A percentile compares a stretch with the other conserved stretches of the same genome.
Conservation (phyloP, 2,888 invertebrate genomes). For the Bellardia pandia region DNA sequence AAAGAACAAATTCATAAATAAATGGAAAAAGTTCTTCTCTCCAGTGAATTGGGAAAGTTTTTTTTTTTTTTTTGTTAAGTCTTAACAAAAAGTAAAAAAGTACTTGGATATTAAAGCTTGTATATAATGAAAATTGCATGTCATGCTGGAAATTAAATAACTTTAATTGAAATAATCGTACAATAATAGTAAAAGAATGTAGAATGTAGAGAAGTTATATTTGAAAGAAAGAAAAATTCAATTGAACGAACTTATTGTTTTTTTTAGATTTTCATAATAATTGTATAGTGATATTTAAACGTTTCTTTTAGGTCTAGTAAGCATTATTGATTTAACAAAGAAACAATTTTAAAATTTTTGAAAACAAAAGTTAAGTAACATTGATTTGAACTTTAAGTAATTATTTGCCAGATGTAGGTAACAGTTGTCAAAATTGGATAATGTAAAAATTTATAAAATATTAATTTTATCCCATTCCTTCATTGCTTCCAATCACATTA, state of each 20-base stretch:
- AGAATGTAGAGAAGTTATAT: background rate
- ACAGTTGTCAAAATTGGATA: no score
- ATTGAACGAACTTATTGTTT: no score
- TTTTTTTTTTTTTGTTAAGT: constrained; percentile 14
- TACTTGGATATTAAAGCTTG: background rate
- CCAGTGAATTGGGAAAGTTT: constrained; percentile 51
- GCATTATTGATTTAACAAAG: no score
- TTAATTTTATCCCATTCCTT: no score
- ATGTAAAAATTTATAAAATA: no score
- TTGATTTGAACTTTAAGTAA: no score
- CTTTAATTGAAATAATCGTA: constrained; percentile 64
- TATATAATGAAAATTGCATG: constrained; percentile 52
- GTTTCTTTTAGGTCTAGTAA: no score
- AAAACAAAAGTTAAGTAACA: no score
- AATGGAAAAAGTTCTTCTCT: constrained; percentile 54
- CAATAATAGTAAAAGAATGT: constrained; percentile 7
- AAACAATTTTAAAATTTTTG: no score
- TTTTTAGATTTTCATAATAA: no score
- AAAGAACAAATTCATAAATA: constrained; percentile 11
- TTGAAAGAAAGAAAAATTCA: background rate
- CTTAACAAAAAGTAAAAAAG: background rate
- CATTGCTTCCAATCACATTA: no score
- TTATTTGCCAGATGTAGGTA: no score
- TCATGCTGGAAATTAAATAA: constrained; percentile 33
- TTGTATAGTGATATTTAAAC: background rate